Evolutionary conservation across 2,888 invertebrate genomes (phyloP), one percentile per base, ranked within the genome.

Genomic region (Amphimallon solstitiale): DNA sequence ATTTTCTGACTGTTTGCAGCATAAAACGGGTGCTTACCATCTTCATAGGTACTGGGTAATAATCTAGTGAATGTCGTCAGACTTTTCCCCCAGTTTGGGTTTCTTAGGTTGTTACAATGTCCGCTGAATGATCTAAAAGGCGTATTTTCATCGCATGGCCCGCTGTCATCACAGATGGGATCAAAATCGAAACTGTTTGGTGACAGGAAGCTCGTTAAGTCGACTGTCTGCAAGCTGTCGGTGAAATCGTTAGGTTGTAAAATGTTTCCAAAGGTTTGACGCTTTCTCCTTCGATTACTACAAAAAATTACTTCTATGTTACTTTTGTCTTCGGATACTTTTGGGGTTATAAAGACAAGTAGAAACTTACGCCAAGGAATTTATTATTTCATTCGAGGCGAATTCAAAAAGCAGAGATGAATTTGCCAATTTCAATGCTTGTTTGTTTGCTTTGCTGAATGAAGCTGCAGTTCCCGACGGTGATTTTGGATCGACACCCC

Each of bases 391-490:
- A 74, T 93, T 92, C 0, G 95, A 94, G 0, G 94, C 92, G 69
- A 93, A 89, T 80, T 96, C 95, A 65, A 92, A 89, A 75, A 95
- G 88, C 7, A 95, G 85, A 0, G 95, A 96, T 0, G 92, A 91
- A 76, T 96, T 96, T 7, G 95, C 94, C 21, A 95, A 82, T 67
- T 91, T 86, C 6, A 95, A 81, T 0, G 96, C 94, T 75, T 92
- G 91, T 78, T 89, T 88, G 80, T 93, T 95, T 19, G 95, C 94
- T 77, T 95, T 94, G 64, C 93, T 94, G 82, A 95, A 95, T 0
- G 94, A 94, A 0, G 94, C 95, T 0, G 94, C 94, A 0, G 91
- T 93, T 2, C 95, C 95, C 10, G 90, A 89, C 0, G 95, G 90
- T 0, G 94, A 94, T 75, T 92, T 92, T 0, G 95, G 93, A 78